Evolutionary conservation across 2,797 vertebrate genomes (phyloP).

Genomic region (Cuculus canorus): DNA sequence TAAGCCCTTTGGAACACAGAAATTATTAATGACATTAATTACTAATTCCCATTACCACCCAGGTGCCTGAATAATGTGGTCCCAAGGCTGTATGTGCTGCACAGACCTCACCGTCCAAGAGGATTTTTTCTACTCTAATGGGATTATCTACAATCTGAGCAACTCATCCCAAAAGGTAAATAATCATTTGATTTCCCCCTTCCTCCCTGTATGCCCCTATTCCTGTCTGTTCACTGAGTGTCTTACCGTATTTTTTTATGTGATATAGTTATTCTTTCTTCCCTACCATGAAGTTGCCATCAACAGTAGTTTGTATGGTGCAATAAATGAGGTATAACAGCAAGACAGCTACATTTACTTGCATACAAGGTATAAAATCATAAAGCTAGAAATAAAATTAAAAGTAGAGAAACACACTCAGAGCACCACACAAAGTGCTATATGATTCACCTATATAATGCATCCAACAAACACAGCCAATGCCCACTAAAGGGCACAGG

Average conservation of each 20-base stretch:
- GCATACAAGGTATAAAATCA: background rate
- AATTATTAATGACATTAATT: background rate
- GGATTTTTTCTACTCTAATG: background rate
- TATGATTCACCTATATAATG: background rate
- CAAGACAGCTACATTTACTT: background rate
- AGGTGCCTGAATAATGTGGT: background rate
- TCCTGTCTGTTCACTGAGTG: background rate
- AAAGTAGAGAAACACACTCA: background rate
- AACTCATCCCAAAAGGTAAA: conserved; percentile 39
- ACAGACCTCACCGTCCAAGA: background rate
- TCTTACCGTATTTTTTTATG: background rate
- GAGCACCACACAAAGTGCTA: background rate
- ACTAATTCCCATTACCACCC: background rate
- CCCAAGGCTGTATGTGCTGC: background rate
- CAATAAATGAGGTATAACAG: background rate
- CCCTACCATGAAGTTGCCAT: background rate
- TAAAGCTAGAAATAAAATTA: background rate
- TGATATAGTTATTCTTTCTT: background rate
- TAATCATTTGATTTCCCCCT: background rate
- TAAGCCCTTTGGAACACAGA: background rate
- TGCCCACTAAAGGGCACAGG: background rate
- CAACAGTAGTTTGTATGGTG: background rate
- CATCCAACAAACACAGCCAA: background rate
- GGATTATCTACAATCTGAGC: conserved; percentile 12
- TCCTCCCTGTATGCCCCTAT: background rate